Percentiles rank a stretch among this genome's conserved stretches.
Evolutionary conservation across 2,113 vertebrate species (phyloP).

Genomic region (Phalacrocorax carbo): DNA sequence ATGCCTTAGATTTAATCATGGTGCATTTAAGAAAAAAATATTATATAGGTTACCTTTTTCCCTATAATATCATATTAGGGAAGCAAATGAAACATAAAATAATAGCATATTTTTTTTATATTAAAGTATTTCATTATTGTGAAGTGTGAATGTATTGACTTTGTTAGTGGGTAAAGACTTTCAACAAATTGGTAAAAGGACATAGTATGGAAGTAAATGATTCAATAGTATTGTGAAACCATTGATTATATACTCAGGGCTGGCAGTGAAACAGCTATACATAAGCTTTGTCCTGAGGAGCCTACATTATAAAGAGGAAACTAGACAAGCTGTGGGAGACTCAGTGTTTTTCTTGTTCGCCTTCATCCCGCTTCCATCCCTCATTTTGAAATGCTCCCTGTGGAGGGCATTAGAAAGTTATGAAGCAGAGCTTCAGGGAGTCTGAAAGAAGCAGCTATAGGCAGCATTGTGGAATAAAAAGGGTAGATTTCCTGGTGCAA

Average conservation of each 20-base stretch:
- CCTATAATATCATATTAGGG: background rate
- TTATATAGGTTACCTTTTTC: background rate
- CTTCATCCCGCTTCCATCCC: background rate
- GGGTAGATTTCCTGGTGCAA: background rate
- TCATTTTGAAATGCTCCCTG: background rate
- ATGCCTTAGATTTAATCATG: background rate
- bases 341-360: background rate
- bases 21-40: background rate
- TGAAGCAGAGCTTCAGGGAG: conserved; percentile 27
- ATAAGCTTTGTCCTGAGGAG: background rate
- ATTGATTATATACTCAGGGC: background rate
- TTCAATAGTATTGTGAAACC: background rate
- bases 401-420: background rate
- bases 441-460: background rate
- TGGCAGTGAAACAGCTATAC: background rate
- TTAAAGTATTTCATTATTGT: background rate
- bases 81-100: background rate
- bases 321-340: background rate
- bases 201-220: background rate
- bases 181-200: background rate
- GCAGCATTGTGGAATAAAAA: background rate
- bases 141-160: background rate
- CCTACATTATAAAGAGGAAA: background rate
- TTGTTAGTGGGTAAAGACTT: background rate
- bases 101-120: background rate